Evolutionary conservation across 2,797 vertebrate genomes (phyloP).

Genomic region (Cirrhinus mrigala): DNA sequence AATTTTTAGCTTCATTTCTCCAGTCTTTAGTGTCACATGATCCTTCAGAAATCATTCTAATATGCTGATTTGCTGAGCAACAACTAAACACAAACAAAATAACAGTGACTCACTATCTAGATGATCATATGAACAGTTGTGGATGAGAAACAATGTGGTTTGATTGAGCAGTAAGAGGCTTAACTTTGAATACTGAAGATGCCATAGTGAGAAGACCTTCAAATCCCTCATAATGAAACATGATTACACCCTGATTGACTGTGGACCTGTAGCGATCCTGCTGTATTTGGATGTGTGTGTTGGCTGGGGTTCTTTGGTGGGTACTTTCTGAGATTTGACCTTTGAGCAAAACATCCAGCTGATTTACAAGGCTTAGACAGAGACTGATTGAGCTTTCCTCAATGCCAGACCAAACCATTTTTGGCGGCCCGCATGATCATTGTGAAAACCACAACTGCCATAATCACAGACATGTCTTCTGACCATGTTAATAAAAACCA

Average conservation of each 20-base stretch:
- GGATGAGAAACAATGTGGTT: slow-evolving; percentile 10
- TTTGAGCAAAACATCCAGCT: neutral
- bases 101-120: too few species aligned
- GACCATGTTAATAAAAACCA: slow-evolving; percentile 4
- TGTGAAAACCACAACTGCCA: neutral
- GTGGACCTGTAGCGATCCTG: slow-evolving; percentile 17
- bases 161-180: slow-evolving; percentile 26
- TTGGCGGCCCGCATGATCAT: neutral
- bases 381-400: neutral
- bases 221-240: slow-evolving; percentile 57
- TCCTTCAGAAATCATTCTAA: too few species aligned
- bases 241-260: slow-evolving; percentile 17
- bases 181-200: slow-evolving; percentile 36
- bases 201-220: slow-evolving; percentile 7
- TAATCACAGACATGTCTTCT: neutral
- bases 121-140: neutral
- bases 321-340: slow-evolving; percentile 10
- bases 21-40: too few species aligned
- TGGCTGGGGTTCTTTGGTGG: neutral
- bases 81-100: too few species aligned
- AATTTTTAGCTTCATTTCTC: too few species aligned
- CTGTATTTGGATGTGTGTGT: neutral
- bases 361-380: slow-evolving; percentile 25
- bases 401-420: slow-evolving; percentile 1
- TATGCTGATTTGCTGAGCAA: too few species aligned